Base-by-base conservation (phyloP, 2,888 invertebrate species). In the Coelogynopora nodosa region DNA sequence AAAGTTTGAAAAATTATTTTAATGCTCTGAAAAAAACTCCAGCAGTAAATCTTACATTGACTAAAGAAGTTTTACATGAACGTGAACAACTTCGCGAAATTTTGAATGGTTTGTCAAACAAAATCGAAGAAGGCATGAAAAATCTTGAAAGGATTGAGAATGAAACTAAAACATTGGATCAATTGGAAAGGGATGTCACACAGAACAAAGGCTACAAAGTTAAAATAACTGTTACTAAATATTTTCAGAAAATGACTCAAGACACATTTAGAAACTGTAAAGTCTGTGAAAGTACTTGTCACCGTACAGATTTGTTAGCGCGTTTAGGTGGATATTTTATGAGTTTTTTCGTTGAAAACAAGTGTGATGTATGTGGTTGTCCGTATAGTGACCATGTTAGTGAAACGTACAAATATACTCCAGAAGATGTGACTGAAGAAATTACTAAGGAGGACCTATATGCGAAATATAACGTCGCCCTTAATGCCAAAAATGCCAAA, bases 181-280 rank as follows among this genome's bases (percentile, higher is more conserved):
- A 85, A 0, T 84, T 87, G 28, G 83, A 88, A 5, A 80, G 80
- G 88, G 81, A 88, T 85, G 87, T 86, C 74, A 67, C 84, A 28
- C 88, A 88, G 0, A 89, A 89, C 86, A 86, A 88, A 31, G 87
- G 89, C 67, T 89, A 89, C 86, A 80, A 28, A 27, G 88, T 88
- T 80, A 80, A 84, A n/a, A 88, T 89, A 0, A 87, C 88, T n/a
- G 89, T 89, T 84, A 87, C 87, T 1, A 80, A 88, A 18, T 88
- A 87, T 2, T 27, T 28, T 0, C 82, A 88, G 29, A 86, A 86
- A 49, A 81, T 85, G 0, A 67, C 88, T 0, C 82, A 83, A 5
- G 81, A 85, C 0, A 88, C 88, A 10, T 27, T 87, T 23, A 85
- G 88, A 84, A 49, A 49, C 49, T 49, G 49, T 49, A 49, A 49